Evolutionary conservation across 2,888 invertebrate species (phyloP), one percentile per base, ranked within the genome.

Genomic region (Scelioninae gen. 1): DNA sequence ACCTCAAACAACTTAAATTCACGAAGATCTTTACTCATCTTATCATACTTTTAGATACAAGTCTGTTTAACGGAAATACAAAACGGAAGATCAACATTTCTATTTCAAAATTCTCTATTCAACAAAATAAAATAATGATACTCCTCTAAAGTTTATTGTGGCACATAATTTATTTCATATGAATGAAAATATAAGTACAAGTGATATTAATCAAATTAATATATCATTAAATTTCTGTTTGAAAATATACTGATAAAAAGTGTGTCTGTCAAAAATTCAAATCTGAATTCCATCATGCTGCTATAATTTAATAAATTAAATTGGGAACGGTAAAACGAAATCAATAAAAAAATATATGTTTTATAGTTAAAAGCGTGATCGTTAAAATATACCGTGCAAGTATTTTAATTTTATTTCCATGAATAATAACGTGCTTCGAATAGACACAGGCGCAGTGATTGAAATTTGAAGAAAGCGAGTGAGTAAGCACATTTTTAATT

Each of bases 351-450:
- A 0, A 23, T 51, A 1, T 23, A 16, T 51, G 15, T 23, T 23
- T 23, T 1, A 16, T 16, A 49, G 16, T 34, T 16, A 15, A 65
- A 66, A 69, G 34, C 62, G 43, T 47, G 32, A 15, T 8, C 47
- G 60, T 62, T 62, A 53, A 77, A 77, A 69, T 69, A 69, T 69
- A 55, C 60, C 15, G 60, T 34, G 51, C 76, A 60, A 76, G 69
- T 69, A 77, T 77, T 77, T 69, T 63, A 71, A 79, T 79, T 72
- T 79, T 72, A 66, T 72, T 79, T 65, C 38, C 58, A 79, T 79
- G 79, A 79, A 79, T 79, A 79, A 65, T 79, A 66, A 79, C 65
- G 66, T 51, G 72, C 72, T 60, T 72, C 58, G 71, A 65, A 66
- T 47, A 71, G 71, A 78, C 47, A 45, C 62, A 47, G 74, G 16